These are phyloP conservation scores for Neopipo cinnamomea DNA, from an alignment of 2,113 vertebrate genomes.

Conservation along the genomic window DNA sequence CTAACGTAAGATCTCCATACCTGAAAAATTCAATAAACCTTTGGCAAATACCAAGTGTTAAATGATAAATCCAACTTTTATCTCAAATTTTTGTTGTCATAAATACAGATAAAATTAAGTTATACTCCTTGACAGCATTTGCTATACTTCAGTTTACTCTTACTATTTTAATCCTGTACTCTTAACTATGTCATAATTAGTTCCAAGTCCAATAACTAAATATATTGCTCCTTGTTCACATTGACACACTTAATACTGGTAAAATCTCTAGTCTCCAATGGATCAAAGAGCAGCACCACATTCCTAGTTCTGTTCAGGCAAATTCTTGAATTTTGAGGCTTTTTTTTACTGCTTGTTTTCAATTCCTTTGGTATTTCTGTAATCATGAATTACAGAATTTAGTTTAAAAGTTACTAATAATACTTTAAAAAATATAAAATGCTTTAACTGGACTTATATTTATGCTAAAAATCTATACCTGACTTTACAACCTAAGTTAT, in stretches of 20 bases:
- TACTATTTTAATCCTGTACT: not conserved
- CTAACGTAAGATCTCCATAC: not conserved
- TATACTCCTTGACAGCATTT: not conserved
- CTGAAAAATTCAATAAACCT: not conserved
- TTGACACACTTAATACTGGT: not conserved
- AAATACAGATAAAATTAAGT: not conserved
- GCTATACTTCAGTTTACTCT: not conserved
- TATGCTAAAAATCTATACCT: not conserved
- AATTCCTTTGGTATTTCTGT: not conserved
- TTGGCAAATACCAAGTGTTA: not conserved
- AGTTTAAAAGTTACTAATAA: not conserved
- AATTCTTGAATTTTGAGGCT: not conserved
- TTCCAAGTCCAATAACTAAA: not conserved
- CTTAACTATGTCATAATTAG: not conserved
- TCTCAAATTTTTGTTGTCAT: not conserved
- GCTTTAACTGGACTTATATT: not conserved
- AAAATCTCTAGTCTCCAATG: not conserved
- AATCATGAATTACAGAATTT: not conserved
- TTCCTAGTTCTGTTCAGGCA: not conserved
- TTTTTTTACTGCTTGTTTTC: not conserved
- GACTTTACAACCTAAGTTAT: not conserved
- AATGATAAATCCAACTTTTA: not conserved
- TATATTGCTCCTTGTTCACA: not conserved
- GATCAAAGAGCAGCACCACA: rapidly evolving
- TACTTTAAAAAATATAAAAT: not conserved